Conservation (phyloP, 1,140 invertebrate species). For the Latrodectus geometricus region DNA sequence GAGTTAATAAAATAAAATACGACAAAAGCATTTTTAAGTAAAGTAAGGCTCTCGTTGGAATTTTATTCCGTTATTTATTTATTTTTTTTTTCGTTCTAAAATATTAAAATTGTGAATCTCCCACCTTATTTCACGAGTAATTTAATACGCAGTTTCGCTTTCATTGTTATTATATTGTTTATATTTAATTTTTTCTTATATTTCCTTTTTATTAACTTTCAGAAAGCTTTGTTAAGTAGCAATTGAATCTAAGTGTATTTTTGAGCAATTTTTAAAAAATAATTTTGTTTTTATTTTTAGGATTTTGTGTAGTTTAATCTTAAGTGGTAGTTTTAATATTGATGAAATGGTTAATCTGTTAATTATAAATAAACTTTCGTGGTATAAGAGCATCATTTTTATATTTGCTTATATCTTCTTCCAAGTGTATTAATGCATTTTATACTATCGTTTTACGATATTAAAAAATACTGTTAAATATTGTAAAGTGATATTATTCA, state of each 20-base stretch:
- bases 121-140: constrained; percentile 24
- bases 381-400: too few relatives aligned
- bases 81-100: constrained; percentile 47
- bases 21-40: background rate
- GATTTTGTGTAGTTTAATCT: too few relatives aligned
- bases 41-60: background rate
- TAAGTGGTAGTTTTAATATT: too few relatives aligned
- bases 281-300: too few relatives aligned
- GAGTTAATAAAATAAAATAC: background rate
- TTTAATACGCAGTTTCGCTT: constrained; percentile 31
- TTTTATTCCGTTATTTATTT: background rate
- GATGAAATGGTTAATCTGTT: too few relatives aligned
- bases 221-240: background rate
- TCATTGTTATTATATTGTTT: constrained; percentile 17
- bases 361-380: too few relatives aligned
- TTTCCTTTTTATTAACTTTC: background rate
- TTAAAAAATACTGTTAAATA: too few relatives aligned
- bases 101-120: constrained; percentile 51
- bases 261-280: too few relatives aligned
- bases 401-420: too few relatives aligned
- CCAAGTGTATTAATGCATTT: too few relatives aligned
- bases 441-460: too few relatives aligned
- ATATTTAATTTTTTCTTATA: background rate
- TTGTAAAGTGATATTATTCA: too few relatives aligned
- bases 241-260: background rate